Percentiles rank a stretch among this genome's conserved stretches.
phyloP scores from a whole-genome alignment of 2,888 invertebrate species.

The Gastracanthus pulcherrimus region DNA sequence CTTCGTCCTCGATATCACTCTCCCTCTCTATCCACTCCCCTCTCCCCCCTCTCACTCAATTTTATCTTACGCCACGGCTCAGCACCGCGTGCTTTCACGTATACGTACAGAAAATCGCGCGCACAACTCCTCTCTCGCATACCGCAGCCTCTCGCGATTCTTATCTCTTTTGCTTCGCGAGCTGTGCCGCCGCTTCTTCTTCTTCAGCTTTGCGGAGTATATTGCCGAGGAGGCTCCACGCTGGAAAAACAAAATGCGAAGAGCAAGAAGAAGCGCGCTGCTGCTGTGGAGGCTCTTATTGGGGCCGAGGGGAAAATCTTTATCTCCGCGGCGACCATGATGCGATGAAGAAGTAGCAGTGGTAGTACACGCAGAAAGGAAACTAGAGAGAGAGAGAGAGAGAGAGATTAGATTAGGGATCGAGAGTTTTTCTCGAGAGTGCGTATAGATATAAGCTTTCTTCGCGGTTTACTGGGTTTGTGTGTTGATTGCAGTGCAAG shows the following conservation, averaged over 20 bases:
- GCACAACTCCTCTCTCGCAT: background rate
- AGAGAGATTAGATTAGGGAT: slow-evolving; percentile 39
- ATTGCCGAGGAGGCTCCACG: slow-evolving; percentile 1
- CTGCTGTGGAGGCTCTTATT: background rate
- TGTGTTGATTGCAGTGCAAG: background rate
- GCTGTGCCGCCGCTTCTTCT: background rate
- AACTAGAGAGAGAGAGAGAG: slow-evolving; percentile 9
- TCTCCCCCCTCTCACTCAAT: background rate
- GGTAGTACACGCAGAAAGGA: slow-evolving; percentile 8
- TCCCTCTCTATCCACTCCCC: background rate
- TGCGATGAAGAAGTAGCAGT: no score
- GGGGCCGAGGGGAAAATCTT: slow-evolving; percentile 33
- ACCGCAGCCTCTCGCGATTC: background rate
- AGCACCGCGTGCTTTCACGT: slow-evolving; percentile 5
- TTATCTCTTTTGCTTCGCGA: background rate
- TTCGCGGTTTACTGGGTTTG: background rate
- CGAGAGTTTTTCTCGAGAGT: background rate
- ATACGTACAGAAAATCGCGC: slow-evolving; percentile 4
- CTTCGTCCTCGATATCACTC: background rate
- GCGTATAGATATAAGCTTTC: background rate
- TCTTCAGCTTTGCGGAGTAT: background rate
- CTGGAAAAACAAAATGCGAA: slow-evolving; percentile 27
- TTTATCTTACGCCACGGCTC: background rate
- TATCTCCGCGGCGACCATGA: slow-evolving; percentile 1
- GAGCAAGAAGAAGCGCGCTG: background rate